These are phyloP conservation scores for Aplodontia rufa DNA, from an alignment of 2,113 vertebrate genomes.

Conservation along the genomic window DNA sequence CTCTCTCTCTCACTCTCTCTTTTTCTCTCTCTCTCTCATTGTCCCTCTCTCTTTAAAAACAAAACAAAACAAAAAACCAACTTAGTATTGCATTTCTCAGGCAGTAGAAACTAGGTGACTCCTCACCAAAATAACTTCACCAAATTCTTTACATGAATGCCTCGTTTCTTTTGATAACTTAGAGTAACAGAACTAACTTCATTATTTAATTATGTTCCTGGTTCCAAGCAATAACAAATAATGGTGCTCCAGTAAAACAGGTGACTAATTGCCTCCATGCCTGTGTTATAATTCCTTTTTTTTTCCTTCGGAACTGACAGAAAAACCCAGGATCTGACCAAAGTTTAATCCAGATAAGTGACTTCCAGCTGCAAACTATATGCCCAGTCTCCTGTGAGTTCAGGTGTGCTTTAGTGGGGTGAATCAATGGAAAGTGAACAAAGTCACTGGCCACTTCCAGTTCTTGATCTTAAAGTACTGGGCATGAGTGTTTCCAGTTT, in stretches of 20 bases:
- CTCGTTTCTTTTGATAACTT: constrained; percentile 20
- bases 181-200: neutral
- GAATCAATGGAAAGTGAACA: neutral
- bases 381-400: neutral
- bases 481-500: neutral
- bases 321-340: neutral
- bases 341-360: neutral
- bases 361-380: neutral
- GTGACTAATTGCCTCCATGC: neutral
- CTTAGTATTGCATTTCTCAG: neutral
- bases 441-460: neutral
- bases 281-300: neutral
- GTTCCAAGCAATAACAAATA: neutral
- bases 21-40: too few species aligned
- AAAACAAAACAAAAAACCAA: too few species aligned
- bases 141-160: neutral
- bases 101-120: neutral
- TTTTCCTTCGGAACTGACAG: neutral
- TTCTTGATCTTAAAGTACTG: neutral
- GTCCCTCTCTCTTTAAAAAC: too few species aligned
- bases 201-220: neutral
- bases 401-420: neutral
- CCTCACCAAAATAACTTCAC: neutral
- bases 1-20: too few species aligned
- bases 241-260: neutral